Evolutionary conservation across 1,140 invertebrate genomes (phyloP), one percentile per base, ranked within the genome.

Genomic region (Aphidius ervi): DNA sequence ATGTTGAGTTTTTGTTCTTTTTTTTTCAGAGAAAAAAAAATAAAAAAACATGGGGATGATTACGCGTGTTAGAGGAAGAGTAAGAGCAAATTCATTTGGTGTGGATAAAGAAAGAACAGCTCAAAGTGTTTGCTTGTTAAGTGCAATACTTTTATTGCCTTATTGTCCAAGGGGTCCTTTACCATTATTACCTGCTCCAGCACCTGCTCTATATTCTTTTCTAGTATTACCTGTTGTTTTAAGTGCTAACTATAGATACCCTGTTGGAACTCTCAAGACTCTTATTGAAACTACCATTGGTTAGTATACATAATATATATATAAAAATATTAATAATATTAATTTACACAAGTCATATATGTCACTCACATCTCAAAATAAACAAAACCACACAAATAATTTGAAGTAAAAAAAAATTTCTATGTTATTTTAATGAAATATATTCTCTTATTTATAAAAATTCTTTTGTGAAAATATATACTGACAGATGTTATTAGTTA

Each of bases 41-140:
- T 46, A 10, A 8, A 6, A 4, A 43, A 64, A 59, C 59, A 86
- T 87, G 85, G 85, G 85, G 20, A 87, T 87, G 85, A 87, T 87
- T 69, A 86, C 84, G 4, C 75, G 86, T 63, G 85, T 87, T 61
- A 79, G 86, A 39, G 83, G 84, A 5, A 75, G 85, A 48, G 79
- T 87, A 48, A 74, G 85, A 60, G 85, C 83, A 72, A 82, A 86
- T 71, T 85, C 84, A 16, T 78, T 86, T 9, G 77, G 83, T 56
- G 76, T 83, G 61, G 81, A 84, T 20, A 83, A 86, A 64, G 84
- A 87, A 64, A 86, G 83, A 77, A 86, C 85, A 62, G 84, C 84
- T 5, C 85, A 87, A 72, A 86, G 80, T 83, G 85, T 87, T 59
- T 87, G 86, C 78, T 73, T 87, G 49, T 72, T 88, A 40, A 86